phyloP scores from a whole-genome alignment of 2,113 vertebrate species.

The Engystomops pustulosus region DNA sequence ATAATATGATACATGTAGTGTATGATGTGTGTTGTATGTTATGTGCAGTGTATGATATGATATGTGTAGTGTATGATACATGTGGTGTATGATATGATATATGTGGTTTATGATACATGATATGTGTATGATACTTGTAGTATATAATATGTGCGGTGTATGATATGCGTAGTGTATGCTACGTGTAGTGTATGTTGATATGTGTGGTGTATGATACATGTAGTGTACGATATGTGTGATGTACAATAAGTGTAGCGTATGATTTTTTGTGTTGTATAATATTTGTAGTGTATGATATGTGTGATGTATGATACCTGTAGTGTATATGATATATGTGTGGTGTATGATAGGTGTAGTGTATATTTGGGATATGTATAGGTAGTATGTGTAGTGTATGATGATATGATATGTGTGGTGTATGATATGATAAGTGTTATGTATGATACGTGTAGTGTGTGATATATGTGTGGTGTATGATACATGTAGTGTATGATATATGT shows the following conservation, averaged over 20 bases:
- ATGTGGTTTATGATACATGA: not conserved
- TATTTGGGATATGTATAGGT: too few relatives aligned
- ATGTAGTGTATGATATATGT: not conserved
- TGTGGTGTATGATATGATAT: not conserved
- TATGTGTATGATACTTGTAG: not conserved
- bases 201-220: not conserved
- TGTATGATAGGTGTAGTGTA: not conserved
- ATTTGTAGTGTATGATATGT: not conserved
- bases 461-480: not conserved
- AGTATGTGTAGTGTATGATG: not conserved
- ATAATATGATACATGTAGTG: not conserved
- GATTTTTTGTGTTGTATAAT: too few relatives aligned
- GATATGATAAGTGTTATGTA: not conserved
- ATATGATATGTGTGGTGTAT: not conserved
- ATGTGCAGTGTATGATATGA: not conserved
- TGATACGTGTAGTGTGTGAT: not conserved
- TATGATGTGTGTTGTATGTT: not conserved
- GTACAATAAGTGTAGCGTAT: too few relatives aligned
- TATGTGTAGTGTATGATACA: not conserved
- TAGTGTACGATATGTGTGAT: too few relatives aligned
- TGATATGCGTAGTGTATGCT: too few relatives aligned
- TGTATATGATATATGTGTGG: not conserved
- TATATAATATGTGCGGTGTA: not conserved
- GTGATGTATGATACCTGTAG: not conserved
- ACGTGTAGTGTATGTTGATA: not conserved